Evolutionary conservation across 64 coral and sea anemone species (phyloP).

Genomic region (Dendronephthya gigantea): DNA sequence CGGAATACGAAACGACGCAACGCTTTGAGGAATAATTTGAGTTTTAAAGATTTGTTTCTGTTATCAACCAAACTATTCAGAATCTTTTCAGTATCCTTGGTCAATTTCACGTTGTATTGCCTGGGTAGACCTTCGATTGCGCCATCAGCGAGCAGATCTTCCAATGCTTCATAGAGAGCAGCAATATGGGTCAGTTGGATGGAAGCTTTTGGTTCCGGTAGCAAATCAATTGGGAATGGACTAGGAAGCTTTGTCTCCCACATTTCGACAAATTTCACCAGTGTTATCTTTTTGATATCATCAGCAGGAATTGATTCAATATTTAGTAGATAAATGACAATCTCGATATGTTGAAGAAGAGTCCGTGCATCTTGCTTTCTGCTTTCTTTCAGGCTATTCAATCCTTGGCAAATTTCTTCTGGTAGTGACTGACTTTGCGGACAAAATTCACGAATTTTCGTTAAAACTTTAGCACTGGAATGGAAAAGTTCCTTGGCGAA

Average conservation of each 20-base stretch:
- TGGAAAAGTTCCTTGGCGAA: constrained; percentile 84
- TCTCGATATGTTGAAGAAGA: constrained; percentile 76
- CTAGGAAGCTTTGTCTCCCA: constrained; percentile 55
- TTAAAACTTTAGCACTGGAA: constrained; percentile 56
- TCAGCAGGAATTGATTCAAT: constrained; percentile 35
- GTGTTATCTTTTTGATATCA: background rate
- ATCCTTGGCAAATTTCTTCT: constrained; percentile 26
- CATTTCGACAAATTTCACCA: constrained; percentile 59
- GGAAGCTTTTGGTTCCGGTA: constrained; percentile 42
- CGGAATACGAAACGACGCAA: constrained; percentile 82
- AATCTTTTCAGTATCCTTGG: constrained; percentile 24
- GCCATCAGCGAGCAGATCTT: constrained; percentile 68
- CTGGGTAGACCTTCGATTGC: constrained; percentile 55
- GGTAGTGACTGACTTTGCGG: constrained; percentile 46
- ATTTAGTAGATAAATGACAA: constrained; percentile 74
- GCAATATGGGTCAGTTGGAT: constrained; percentile 64
- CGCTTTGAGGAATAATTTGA: constrained; percentile 27
- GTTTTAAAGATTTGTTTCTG: background rate
- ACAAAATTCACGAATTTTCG: constrained; percentile 45
- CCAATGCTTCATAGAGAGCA: constrained; percentile 70
- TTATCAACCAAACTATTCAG: background rate
- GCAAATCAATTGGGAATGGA: constrained; percentile 55
- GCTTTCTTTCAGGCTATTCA: constrained; percentile 37
- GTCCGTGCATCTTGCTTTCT: constrained; percentile 45
- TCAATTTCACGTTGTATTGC: constrained; percentile 32